A percentile compares a stretch with the other conserved stretches of the same genome.
Conservation (phyloP, 2,888 invertebrate genomes). For the Harmothoe impar region DNA sequence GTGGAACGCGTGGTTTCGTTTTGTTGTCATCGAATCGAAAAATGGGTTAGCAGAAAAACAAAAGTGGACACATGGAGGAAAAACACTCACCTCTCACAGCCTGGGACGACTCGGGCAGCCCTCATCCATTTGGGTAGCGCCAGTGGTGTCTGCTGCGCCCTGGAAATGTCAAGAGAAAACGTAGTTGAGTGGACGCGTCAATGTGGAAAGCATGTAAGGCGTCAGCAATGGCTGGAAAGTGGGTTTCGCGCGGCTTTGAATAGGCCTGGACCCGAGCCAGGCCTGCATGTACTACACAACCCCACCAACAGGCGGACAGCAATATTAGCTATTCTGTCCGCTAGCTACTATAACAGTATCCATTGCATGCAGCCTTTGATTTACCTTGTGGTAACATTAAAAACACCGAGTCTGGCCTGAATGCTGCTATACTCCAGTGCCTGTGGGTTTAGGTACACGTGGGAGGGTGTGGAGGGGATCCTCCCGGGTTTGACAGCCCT, state of each 20-base stretch:
- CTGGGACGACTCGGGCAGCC: not conserved
- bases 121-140: conserved; percentile 16
- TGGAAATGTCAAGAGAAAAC: conserved; percentile 3
- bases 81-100: conserved; percentile 31
- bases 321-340: too few species aligned
- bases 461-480: not conserved
- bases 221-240: not conserved
- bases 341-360: too few species aligned
- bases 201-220: not conserved
- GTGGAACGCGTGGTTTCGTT: not conserved
- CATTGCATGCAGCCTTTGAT: too few species aligned
- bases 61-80: not conserved
- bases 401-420: too few species aligned
- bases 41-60: not conserved
- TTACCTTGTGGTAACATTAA: too few species aligned
- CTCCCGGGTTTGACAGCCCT: not conserved
- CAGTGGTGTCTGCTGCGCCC: not conserved
- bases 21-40: not conserved
- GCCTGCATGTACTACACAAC: not conserved
- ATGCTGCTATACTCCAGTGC: too few species aligned
- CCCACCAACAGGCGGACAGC: too few species aligned
- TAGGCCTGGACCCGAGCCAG: not conserved
- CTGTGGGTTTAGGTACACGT: not conserved
- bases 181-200: not conserved
- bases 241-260: not conserved